Evolutionary conservation across 2,113 vertebrate species (phyloP).

Genomic region (Albula goreensis): DNA sequence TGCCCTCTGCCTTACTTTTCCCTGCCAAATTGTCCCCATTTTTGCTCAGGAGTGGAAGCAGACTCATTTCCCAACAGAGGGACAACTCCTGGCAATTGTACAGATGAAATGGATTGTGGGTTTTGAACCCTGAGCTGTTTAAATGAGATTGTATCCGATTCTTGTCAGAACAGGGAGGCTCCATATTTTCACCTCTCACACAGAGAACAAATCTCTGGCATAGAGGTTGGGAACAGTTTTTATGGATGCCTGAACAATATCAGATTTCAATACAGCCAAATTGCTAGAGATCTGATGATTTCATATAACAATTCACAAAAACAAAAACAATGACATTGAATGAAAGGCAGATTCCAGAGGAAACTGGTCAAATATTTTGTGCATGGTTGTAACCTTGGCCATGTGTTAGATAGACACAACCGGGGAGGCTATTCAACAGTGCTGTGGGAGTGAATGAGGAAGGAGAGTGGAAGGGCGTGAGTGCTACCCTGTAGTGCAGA

Average conservation of each 20-base stretch:
- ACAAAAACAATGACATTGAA: background rate
- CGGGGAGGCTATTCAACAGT: constrained; percentile 40
- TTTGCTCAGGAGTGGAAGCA: constrained; percentile 2
- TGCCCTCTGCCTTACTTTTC: background rate
- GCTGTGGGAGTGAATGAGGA: constrained; percentile 40
- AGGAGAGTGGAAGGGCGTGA: constrained; percentile 66
- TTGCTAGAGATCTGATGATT: too few species aligned
- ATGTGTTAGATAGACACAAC: constrained; percentile 16
- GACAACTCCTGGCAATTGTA: constrained; percentile 20
- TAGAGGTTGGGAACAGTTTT: background rate
- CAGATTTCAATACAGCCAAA: background rate
- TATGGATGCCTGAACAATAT: background rate
- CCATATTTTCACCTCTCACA: constrained; percentile 30
- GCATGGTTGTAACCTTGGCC: constrained; percentile 1
- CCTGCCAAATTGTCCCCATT: background rate
- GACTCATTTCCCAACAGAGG: constrained; percentile 13
- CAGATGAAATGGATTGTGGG: constrained; percentile 1
- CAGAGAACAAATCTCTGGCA: constrained; percentile 10
- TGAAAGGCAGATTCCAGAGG: constrained; percentile 1
- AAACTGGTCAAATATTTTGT: background rate
- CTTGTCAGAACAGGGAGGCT: constrained; percentile 1
- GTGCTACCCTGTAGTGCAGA: constrained; percentile 49
- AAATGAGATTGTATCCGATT: background rate
- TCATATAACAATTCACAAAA: background rate
- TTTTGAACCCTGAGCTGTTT: constrained; percentile 20